These are phyloP conservation scores for Icerya purchasi DNA, from an alignment of 2,888 invertebrate species.

Conservation along the genomic window DNA sequence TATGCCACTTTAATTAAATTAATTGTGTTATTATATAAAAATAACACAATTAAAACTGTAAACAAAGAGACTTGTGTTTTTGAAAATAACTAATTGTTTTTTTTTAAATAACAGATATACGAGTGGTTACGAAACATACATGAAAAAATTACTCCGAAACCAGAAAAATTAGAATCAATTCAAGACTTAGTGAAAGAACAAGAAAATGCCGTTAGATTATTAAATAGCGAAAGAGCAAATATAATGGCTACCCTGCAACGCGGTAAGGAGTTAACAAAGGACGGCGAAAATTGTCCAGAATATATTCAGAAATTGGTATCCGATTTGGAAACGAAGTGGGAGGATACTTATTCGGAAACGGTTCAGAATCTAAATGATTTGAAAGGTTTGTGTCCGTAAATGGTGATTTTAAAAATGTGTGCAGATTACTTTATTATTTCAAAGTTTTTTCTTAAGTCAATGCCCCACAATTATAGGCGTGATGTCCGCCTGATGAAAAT, in stretches of 20 bases:
- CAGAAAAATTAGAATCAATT: conserved; percentile 44
- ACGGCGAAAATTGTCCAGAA: conserved; percentile 56
- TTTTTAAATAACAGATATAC: conserved; percentile 21
- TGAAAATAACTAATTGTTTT: not conserved
- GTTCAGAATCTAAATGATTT: conserved; percentile 60
- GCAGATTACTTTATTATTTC: not conserved
- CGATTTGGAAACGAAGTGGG: conserved; percentile 71
- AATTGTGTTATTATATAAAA: not conserved
- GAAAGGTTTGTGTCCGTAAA: conserved; percentile 34
- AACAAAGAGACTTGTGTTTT: not conserved
- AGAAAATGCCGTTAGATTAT: conserved; percentile 55
- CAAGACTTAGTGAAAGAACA: conserved; percentile 57
- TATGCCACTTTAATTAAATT: conserved; percentile 9
- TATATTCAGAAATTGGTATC: conserved; percentile 69
- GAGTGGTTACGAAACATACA: conserved; percentile 42
- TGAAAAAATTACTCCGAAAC: conserved; percentile 34
- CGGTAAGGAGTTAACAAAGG: conserved; percentile 70
- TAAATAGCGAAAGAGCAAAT: conserved; percentile 62
- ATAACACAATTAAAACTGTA: not conserved
- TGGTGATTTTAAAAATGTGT: too few species aligned
- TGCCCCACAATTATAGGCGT: too few species aligned
- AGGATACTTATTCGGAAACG: conserved; percentile 62
- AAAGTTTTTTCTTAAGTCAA: not conserved
- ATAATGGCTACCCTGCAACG: conserved; percentile 78
- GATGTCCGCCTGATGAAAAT: too few species aligned